Base-by-base conservation (phyloP, 1,140 invertebrate genomes). In the Caenorhabditis inopinata region DNA sequence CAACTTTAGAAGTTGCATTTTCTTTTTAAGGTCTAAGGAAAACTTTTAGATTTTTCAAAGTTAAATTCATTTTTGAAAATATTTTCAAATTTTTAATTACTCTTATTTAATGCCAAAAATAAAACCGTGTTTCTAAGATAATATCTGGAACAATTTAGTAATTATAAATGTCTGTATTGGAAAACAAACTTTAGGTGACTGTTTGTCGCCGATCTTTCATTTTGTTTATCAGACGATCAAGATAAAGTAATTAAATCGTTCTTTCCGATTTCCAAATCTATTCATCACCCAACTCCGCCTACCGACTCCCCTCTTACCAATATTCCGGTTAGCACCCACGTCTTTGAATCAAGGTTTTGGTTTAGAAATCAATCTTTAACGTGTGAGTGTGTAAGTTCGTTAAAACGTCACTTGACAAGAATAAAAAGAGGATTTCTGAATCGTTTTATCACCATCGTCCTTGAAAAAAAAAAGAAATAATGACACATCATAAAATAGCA, bases 401-500 rank as follows among this genome's bases (percentile, higher is more conserved):
- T 12, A 9, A 12, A n/a, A 38, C 58, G 32, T 68, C 32, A 38
- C 6, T 14, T 21, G n/a, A 35, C 18, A 68, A 9, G 51, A 58
- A 16, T 32, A 14, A 58, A 5, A 32, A 0, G 14, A 5, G 32
- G 32, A 58, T 58, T 27, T 32, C 27, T 58, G 58, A 27, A 42
- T 42, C 14, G 6, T 5, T 68, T 38, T 38, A 27, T 68, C 58
- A 35, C 27, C 7, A 32, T 25, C n/a, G 25, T 21, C 48, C 48
- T 51, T 51, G 48, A 51, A 51, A 51, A n/a, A 58, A 32, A 27
- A 32, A 29, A 38, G 58, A 68, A 68, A 38, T 68, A 68, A 68
- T 68, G 58, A 42, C 58, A 38, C 32, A 32, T 68, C 58, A 68
- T 68, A 68, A 68, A 68, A 68, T 68, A 68, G 58, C 58, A 38